These are phyloP conservation scores for Acronicta aceris DNA, from an alignment of 2,888 invertebrate species.

Conservation along the genomic window DNA sequence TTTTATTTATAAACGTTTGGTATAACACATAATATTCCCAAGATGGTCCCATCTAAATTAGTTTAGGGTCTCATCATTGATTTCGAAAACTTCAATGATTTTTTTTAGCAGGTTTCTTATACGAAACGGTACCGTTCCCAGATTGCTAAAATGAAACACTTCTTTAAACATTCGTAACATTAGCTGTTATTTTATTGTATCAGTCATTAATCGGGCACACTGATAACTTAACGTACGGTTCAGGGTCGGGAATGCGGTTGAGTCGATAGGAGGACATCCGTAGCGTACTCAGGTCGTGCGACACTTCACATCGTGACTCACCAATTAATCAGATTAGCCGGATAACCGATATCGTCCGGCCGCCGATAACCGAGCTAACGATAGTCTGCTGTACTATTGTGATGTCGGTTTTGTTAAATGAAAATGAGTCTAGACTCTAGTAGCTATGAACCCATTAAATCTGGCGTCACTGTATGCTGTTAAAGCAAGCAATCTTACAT, in stretches of 20 bases:
- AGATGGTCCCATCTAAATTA: too few species aligned
- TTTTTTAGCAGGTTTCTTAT: too few species aligned
- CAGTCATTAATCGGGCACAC: slow-evolving; percentile 52
- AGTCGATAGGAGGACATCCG: slow-evolving; percentile 65
- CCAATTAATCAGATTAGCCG: slow-evolving; percentile 82
- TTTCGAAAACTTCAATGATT: too few species aligned
- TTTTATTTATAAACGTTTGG: too few species aligned
- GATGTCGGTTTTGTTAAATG: slow-evolving; percentile 24
- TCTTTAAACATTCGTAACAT: background rate
- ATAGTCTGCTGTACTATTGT: slow-evolving; percentile 52
- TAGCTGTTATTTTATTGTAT: slow-evolving; percentile 24
- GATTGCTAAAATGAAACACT: too few species aligned
- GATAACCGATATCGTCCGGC: slow-evolving; percentile 75
- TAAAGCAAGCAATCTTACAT: slow-evolving; percentile 6
- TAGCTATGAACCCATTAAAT: slow-evolving; percentile 32
- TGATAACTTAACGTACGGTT: slow-evolving; percentile 62
- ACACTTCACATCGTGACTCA: slow-evolving; percentile 72
- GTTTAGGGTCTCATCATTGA: too few species aligned
- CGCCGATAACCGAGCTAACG: slow-evolving; percentile 59
- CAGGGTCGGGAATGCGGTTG: slow-evolving; percentile 62
- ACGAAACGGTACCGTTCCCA: too few species aligned
- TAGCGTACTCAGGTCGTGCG: slow-evolving; percentile 52
- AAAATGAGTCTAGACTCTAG: slow-evolving; percentile 45
- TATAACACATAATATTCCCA: too few species aligned
- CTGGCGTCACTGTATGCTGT: slow-evolving; percentile 18